Evolutionary conservation across 1,140 invertebrate genomes (phyloP), one percentile per base, ranked within the genome.

Genomic region (Acromyrmex charruanus): DNA sequence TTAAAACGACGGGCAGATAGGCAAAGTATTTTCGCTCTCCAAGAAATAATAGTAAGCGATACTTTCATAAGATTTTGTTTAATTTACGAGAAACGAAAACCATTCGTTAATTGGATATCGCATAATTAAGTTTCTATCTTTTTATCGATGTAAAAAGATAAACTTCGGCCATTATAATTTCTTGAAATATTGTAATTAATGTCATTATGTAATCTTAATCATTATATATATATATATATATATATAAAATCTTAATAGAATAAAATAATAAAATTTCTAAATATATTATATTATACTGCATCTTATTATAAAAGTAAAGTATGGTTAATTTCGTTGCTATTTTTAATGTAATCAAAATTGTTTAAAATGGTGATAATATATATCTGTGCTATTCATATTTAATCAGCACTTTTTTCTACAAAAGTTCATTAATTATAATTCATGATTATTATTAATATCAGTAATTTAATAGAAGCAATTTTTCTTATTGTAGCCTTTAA

Each of bases 11-110:
- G 28, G 25, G 58, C 6, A 16, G 18, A 10, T 21, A 71, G 21
- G 79, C 51, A 58, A 81, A 58, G 51, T 10, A 12, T 4, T 4
- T n/a, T 74, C 39, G 28, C 25, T 53, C 25, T 31, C 3, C 14
- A 18, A 63, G 39, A 84, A 51, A 74, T 61, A 75, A 63, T 39
- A 44, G 9, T n/a, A 28, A 61, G 4, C 39, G n/a, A 75, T 61
- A n/a, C 1, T 28, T 16, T 59, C 12, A 59, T n/a, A 31, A 31
- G 44, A 51, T 51, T 75, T 6, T 28, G 4, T 35, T 61, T 71
- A 58, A 75, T 61, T 75, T 75, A 35, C 0, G n/a, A 55, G 3
- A 35, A 25, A 35, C n/a, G 12, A 72, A 31, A 16, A 21, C 25
- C 18, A 51, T 31, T 51, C 14, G n/a, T 25, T n/a, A 69, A 69